phyloP scores from a whole-genome alignment of 1,140 invertebrate genomes.

The Agrilus planipennis region DNA sequence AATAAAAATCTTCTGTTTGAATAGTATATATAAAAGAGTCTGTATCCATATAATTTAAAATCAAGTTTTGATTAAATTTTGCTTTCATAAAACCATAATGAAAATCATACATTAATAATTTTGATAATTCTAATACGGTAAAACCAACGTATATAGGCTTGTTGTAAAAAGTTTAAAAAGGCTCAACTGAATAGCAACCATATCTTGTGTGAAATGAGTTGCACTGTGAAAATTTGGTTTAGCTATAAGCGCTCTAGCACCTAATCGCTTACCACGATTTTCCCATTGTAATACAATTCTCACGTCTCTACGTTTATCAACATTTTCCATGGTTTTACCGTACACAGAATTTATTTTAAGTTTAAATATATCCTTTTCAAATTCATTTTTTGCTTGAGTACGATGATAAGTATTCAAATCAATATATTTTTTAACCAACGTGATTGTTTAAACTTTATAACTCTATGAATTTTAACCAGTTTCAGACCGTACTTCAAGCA shows the following conservation, averaged over 20 bases:
- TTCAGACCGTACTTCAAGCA: conserved; percentile 3
- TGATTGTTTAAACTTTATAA: conserved; percentile 6
- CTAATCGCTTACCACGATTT: too few relatives aligned
- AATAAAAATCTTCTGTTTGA: conserved; percentile 8
- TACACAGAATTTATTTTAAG: conserved; percentile 8
- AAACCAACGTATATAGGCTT: conserved; percentile 8
- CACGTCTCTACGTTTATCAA: conserved; percentile 5
- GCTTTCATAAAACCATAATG: conserved; percentile 6
- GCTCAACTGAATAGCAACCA: too few relatives aligned
- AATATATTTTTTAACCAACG: conserved; percentile 8
- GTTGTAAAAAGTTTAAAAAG: too few relatives aligned
- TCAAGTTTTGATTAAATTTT: conserved; percentile 1
- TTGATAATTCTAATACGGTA: conserved; percentile 11
- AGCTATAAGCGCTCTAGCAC: too few relatives aligned
- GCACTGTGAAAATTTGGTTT: too few relatives aligned
- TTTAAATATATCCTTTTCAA: conserved; percentile 11
- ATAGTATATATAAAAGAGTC: conserved; percentile 5
- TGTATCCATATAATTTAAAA: conserved; percentile 5
- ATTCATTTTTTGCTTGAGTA: conserved; percentile 2
- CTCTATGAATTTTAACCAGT: conserved; percentile 4
- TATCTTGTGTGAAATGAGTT: too few relatives aligned
- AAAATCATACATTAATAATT: conserved; percentile 4
- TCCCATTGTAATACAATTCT: not conserved
- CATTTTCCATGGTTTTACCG: conserved; percentile 11
- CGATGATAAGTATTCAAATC: conserved; percentile 8